Base-by-base conservation (phyloP, 2,888 invertebrate genomes). In the Catocala nupta region DNA sequence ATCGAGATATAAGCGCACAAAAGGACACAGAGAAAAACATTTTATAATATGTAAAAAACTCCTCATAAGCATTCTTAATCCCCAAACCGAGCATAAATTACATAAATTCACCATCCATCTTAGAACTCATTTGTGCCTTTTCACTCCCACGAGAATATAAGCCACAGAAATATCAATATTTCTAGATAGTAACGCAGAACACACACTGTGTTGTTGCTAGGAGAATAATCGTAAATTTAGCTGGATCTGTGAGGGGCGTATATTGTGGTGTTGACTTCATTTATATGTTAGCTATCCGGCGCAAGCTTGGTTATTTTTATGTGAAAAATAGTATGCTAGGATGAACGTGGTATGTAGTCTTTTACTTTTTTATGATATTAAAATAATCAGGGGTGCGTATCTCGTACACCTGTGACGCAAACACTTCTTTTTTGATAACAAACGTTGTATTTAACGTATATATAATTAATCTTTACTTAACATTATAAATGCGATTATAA, bases 221-320 rank as follows among this genome's bases (percentile, higher is more conserved):
- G 49, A 49, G 39, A 53, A 60, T 75, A 75, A 71, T 75, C 77
- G 63, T 72, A 72, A 68, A 73, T 72, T 69, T 72, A 60, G 50
- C 56, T 58, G 60, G 73, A 59, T 72, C 55, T 61, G 55, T 60
- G 57, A 49, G 61, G 34, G 57, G 66, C 66, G 45, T 45, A 71
- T 43, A 65, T 50, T 55, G 55, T 39, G 55, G 50, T 50, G 12
- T 73, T 34, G 52, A 54, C 25, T 62, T 72, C 68, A 59, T 75
- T 75, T 75, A 71, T 75, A 56, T 50, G 75, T 57, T 55, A 57
- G 45, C 50, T 48, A 55, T 25, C 13, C 7, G 34, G 47, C 36
- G 34, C 54, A 12, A 5, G 25, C 34, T 55, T 34, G 34, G 33
- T 36, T 44, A 33, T 7, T 7, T 12, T 47, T 13, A 13, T 13